phyloP scores from a whole-genome alignment of 2,797 vertebrate species.

The Zalophus californianus region DNA sequence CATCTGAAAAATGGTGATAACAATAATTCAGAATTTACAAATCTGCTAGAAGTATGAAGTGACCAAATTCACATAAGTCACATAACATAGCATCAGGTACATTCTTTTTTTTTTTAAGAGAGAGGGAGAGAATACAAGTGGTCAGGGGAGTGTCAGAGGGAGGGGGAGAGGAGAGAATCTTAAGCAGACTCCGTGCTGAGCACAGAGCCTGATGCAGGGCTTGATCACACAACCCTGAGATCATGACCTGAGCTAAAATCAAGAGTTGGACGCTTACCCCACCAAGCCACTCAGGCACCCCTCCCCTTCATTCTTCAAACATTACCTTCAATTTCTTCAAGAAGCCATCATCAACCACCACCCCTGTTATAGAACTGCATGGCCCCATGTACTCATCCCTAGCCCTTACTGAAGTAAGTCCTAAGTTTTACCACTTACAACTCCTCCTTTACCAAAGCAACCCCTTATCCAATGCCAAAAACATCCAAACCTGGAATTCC shows the following conservation, averaged over 20 bases:
- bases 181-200: neutral
- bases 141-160: neutral
- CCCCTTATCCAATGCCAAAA: neutral
- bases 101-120: neutral
- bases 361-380: neutral
- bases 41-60: neutral
- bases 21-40: neutral
- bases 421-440: neutral
- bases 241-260: neutral
- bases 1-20: neutral
- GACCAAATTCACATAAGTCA: neutral
- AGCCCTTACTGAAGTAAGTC: neutral
- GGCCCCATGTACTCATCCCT: neutral
- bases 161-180: neutral
- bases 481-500: neutral
- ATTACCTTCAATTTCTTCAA: neutral
- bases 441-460: neutral
- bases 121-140: neutral
- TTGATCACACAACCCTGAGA: neutral
- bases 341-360: neutral
- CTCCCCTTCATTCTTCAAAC: neutral
- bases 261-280: neutral
- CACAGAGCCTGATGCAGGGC: neutral
- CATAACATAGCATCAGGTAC: neutral
- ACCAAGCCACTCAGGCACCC: neutral